A percentile compares a stretch with the other conserved stretches of the same genome.
These are phyloP conservation scores for Leucosticte australis DNA, from an alignment of 2,113 vertebrate genomes.

Conservation along the genomic window DNA sequence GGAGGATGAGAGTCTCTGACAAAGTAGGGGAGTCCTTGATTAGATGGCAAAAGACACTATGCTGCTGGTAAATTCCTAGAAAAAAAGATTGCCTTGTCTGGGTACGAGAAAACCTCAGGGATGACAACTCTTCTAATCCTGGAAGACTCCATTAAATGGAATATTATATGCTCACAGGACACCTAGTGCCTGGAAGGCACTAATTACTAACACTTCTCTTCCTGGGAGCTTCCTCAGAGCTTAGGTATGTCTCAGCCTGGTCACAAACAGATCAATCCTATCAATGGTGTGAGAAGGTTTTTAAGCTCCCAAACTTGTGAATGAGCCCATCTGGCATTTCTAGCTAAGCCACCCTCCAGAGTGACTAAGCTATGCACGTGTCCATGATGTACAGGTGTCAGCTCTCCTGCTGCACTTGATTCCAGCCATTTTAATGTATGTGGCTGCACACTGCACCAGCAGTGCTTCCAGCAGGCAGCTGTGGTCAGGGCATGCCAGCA, in stretches of 20 bases:
- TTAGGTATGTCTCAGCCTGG: not conserved
- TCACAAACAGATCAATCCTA: not conserved
- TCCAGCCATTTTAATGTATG: not conserved
- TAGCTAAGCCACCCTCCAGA: not conserved
- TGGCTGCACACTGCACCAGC: not conserved
- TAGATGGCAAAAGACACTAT: not conserved
- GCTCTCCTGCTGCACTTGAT: not conserved
- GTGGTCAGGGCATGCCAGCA: not conserved
- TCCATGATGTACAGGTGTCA: not conserved
- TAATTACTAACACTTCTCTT: not conserved
- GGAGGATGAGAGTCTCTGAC: not conserved
- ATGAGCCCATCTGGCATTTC: not conserved
- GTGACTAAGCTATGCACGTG: not conserved
- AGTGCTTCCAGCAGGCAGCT: not conserved
- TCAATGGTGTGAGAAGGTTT: not conserved
- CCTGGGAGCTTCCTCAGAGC: not conserved
- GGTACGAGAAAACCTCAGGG: not conserved
- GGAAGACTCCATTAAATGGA: not conserved
- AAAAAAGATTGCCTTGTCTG: not conserved
- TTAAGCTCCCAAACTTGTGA: not conserved
- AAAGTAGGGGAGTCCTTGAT: not conserved
- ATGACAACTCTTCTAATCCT: not conserved
- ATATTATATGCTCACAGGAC: not conserved
- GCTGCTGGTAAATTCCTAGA: conserved; percentile 15
- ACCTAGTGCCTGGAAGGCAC: not conserved